Evolutionary conservation across 1,140 invertebrate genomes (phyloP), one percentile per base, ranked within the genome.

Genomic region (Drosophila sp.): DNA sequence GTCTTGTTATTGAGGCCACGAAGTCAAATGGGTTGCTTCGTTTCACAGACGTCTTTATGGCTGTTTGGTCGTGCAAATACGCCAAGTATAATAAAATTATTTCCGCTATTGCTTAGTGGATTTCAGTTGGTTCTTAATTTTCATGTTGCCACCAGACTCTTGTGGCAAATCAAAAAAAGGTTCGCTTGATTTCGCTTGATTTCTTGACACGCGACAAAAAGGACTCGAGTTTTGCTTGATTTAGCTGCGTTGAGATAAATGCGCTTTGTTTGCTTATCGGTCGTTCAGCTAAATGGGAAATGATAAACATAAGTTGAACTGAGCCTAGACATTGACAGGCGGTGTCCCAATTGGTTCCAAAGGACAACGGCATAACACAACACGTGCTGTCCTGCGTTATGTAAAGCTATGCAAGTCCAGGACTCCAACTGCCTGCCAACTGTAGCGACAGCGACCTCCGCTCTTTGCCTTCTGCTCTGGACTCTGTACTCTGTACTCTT

Each of bases 191-290:
- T 36, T 43, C 65, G 65, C 74, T 69, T 63, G 11, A 72, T 86
- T 87, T 71, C 65, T 56, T 72, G 78, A 80, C 82, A 87, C 82
- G 75, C 78, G 69, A 81, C 54, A 34, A 41, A 41, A 50, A 38
- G 56, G 25, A 34, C 34, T 40, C 46, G 41, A 58, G 45, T 74
- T 69, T 46, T 36, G 40, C 78, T 76, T 87, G 82, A 86, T 86
- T 86, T 86, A 86, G 70, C 75, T 76, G 56, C 71, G 58, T 58
- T 67, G 64, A 82, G 82, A 86, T 86, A 86, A 86, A 84, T 87
- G 77, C 69, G 66, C 77, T 72, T 86, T 86, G 81, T 86, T 86
- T 78, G 74, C 63, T 74, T 82, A 76, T 71, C 72, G 64, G 43
- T 43, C 14, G 27, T 32, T 51, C 7, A 29, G 36, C 41, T 56